Evolutionary conservation across 2,888 invertebrate species (phyloP).

Genomic region (Eilema sororculum): DNA sequence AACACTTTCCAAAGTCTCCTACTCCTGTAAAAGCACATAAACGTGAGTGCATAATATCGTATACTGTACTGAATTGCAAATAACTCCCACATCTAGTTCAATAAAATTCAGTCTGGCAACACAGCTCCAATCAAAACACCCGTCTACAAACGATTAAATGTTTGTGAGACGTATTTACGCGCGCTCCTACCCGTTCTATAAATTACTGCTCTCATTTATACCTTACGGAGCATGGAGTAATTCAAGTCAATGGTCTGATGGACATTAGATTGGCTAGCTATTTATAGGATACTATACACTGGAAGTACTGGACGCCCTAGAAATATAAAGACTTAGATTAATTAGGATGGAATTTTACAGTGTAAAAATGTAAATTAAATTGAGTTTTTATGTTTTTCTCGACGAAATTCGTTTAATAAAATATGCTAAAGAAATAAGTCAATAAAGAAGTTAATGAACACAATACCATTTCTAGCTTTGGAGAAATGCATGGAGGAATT

Average conservation of each 20-base stretch:
- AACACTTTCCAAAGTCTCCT: no score
- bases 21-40: no score
- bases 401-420: no score
- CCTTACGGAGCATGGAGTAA: conserved; percentile 17
- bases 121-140: conserved; percentile 45
- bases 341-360: no score
- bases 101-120: conserved; percentile 23
- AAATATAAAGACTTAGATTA: no score
- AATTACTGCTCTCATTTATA: conserved; percentile 21
- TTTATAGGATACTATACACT: not conserved
- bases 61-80: not conserved
- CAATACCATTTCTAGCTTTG: no score
- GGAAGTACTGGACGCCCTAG: not conserved
- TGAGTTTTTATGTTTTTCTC: no score
- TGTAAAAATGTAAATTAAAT: no score
- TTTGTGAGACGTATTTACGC: conserved; percentile 24
- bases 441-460: no score
- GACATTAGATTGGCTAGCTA: not conserved
- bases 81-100: not conserved
- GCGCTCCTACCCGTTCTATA: conserved; percentile 23
- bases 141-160: conserved; percentile 44
- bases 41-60: no score
- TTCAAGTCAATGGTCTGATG: conserved; percentile 11
- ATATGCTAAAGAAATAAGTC: no score
- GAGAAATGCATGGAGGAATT: no score